Evolutionary conservation across 2,888 invertebrate species (phyloP).

Genomic region (Ceratothoa steindachneri): DNA sequence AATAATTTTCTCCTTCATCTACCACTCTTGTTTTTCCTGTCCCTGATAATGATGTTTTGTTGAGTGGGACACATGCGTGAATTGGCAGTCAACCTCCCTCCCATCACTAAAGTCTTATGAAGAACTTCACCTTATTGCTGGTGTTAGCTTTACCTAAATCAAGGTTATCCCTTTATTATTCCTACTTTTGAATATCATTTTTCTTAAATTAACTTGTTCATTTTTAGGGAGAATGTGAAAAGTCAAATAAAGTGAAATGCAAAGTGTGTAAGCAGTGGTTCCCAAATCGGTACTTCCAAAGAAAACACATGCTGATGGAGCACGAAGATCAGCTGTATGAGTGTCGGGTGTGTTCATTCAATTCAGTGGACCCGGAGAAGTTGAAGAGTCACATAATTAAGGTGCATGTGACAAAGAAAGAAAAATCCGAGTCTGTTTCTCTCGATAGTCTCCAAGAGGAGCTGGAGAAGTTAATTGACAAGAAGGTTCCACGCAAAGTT

Average conservation of each 20-base stretch:
- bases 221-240: not conserved
- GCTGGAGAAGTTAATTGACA: slow-evolving; percentile 36
- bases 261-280: slow-evolving; percentile 43
- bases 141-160: no score
- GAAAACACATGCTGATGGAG: slow-evolving; percentile 45
- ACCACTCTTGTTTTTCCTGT: no score
- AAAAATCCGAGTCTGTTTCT: slow-evolving; percentile 30
- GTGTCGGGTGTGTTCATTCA: slow-evolving; percentile 44
- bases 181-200: no score
- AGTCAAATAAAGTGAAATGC: slow-evolving; percentile 30
- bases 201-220: not conserved
- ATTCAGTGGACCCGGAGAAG: slow-evolving; percentile 42
- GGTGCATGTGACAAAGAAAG: slow-evolving; percentile 42
- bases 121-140: no score
- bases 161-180: no score
- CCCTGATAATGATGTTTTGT: no score
- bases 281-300: slow-evolving; percentile 40
- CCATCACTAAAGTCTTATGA: no score
- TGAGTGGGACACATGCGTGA: no score
- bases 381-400: slow-evolving; percentile 46
- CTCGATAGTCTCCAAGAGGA: slow-evolving; percentile 33
- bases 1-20: no score
- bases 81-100: no score
- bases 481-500: slow-evolving; percentile 42
- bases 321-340: slow-evolving; percentile 45